Conservation (phyloP, 1,140 invertebrate genomes). For the Drosophila bipectinata region DNA sequence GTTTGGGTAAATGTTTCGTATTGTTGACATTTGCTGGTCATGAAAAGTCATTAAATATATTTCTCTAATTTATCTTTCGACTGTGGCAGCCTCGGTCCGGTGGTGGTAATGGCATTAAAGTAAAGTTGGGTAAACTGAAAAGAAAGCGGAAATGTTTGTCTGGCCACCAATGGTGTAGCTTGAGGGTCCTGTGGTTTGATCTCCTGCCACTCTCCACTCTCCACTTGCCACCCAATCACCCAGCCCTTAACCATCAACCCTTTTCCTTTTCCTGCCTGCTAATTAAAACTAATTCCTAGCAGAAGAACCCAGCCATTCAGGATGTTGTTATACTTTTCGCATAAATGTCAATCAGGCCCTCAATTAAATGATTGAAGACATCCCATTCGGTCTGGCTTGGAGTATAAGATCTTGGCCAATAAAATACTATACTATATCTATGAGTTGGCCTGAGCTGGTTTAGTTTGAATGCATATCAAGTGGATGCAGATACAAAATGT, state of each 20-base stretch:
- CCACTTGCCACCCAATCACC: neutral
- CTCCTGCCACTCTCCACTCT: conserved; percentile 3
- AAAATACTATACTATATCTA: conserved; percentile 35
- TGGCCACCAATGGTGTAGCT: conserved; percentile 28
- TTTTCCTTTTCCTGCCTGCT: conserved; percentile 42
- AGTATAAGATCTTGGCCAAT: conserved; percentile 16
- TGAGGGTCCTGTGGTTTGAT: conserved; percentile 21
- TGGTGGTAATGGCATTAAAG: conserved; percentile 70
- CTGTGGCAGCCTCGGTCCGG: conserved; percentile 61
- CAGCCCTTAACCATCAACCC: conserved; percentile 19
- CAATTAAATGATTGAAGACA: conserved; percentile 83
- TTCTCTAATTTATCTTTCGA: conserved; percentile 79
- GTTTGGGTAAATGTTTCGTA: conserved; percentile 68
- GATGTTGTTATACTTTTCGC: conserved; percentile 68
- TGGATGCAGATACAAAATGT: conserved; percentile 75
- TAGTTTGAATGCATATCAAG: conserved; percentile 60
- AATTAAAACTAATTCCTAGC: conserved; percentile 76
- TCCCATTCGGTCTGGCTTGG: conserved; percentile 29
- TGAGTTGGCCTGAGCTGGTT: conserved; percentile 22
- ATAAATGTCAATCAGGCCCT: conserved; percentile 76
- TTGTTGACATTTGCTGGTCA: conserved; percentile 81
- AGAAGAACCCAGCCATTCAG: conserved; percentile 31
- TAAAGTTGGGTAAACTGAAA: conserved; percentile 43
- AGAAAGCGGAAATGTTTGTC: conserved; percentile 56
- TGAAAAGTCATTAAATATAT: conserved; percentile 82